Conservation (phyloP, 2,888 invertebrate species). For the Caenorhabditis panamensis region DNA sequence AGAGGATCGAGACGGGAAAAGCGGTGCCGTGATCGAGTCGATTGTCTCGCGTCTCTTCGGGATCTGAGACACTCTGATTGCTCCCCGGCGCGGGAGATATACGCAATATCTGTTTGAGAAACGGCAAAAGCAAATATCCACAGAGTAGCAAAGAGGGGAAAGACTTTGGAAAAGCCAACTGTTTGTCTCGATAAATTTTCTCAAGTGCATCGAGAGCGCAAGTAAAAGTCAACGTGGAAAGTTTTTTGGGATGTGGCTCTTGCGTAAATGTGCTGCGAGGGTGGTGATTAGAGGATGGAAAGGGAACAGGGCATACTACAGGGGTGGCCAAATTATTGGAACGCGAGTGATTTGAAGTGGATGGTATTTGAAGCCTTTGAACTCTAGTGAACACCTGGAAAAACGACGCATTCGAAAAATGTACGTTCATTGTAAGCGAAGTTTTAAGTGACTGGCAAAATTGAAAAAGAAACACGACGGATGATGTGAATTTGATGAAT, state of each 20-base stretch:
- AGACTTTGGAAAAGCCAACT: conserved; percentile 53
- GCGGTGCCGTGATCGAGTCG: conserved; percentile 22
- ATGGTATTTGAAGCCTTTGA: too few relatives aligned
- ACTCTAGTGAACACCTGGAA: too few relatives aligned
- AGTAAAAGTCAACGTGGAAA: conserved; percentile 45
- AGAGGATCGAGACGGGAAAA: conserved; percentile 19
- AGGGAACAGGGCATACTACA: background rate
- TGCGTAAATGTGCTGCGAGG: conserved; percentile 45
- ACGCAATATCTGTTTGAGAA: conserved; percentile 61
- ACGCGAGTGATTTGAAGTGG: background rate
- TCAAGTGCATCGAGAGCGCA: conserved; percentile 53
- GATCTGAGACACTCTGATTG: conserved; percentile 19
- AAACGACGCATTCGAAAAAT: too few relatives aligned
- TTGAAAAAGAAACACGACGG: too few relatives aligned
- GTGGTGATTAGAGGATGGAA: conserved; percentile 7
- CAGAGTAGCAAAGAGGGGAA: conserved; percentile 27
- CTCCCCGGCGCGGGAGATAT: conserved; percentile 35
- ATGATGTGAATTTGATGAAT: too few relatives aligned
- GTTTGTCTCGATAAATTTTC: conserved; percentile 55
- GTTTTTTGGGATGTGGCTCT: conserved; percentile 25
- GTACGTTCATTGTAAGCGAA: too few relatives aligned
- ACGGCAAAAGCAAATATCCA: conserved; percentile 52
- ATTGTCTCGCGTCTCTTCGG: conserved; percentile 40
- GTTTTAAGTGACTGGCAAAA: too few relatives aligned
- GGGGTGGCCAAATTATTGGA: conserved; percentile 19